Conservation (phyloP, 1,140 invertebrate species). For the Branchinecta lynchi region DNA sequence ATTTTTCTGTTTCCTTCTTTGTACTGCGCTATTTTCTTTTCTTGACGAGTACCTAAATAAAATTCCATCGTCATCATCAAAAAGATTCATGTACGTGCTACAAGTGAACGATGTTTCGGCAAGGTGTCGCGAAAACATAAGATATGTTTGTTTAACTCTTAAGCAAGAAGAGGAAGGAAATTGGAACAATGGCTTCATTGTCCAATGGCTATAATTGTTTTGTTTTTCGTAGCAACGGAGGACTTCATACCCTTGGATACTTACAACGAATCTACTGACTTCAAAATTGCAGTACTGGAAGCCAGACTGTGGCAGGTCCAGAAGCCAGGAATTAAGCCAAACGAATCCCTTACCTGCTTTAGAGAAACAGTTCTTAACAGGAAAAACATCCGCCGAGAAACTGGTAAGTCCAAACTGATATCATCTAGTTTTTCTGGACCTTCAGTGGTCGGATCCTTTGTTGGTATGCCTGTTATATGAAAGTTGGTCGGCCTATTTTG, state of each 20-base stretch:
- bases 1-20: no score
- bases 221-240: not conserved
- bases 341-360: not conserved
- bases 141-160: not conserved
- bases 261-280: not conserved
- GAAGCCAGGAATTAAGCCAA: not conserved
- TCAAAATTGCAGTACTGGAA: not conserved
- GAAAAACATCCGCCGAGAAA: not conserved
- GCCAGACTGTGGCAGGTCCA: not conserved
- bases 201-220: not conserved
- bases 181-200: not conserved
- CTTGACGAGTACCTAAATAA: no score
- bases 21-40: no score
- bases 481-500: no score
- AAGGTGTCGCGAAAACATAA: not conserved
- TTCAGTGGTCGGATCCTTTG: no score
- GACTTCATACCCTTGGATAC: not conserved
- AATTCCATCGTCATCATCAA: no score
- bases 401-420: not conserved
- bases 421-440: no score
- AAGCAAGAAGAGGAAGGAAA: no score
- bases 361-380: not conserved
- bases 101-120: no score
- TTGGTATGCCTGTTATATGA: no score
- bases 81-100: no score